Conservation (phyloP, 2,797 vertebrate species). For the Pyrocephalus nanus region DNA sequence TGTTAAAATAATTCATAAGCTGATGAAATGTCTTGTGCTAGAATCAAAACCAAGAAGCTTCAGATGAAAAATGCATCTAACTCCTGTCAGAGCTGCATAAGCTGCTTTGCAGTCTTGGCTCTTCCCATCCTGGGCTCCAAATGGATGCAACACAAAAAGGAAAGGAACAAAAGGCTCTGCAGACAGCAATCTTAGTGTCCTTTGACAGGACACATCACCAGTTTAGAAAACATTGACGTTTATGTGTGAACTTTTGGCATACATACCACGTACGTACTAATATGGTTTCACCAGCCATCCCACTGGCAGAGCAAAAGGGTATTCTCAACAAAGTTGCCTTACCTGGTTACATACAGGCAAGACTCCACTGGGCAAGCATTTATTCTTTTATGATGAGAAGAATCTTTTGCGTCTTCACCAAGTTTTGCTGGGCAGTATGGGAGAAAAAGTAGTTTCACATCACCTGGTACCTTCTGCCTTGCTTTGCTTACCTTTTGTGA, state of each 20-base stretch:
- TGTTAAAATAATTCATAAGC: slow-evolving; percentile 38
- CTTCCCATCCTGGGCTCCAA: neutral
- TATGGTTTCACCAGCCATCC: fast-evolving
- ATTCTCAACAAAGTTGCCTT: neutral
- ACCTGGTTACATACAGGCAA: neutral
- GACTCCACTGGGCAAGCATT: neutral
- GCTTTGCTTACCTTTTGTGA: neutral
- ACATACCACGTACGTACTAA: neutral
- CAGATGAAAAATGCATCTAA: neutral
- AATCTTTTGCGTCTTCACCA: neutral
- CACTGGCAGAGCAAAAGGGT: neutral
- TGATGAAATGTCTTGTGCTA: slow-evolving; percentile 19
- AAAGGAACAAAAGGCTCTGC: neutral
- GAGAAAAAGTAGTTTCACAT: neutral
- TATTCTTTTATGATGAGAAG: neutral
- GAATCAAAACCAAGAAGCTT: slow-evolving; percentile 11
- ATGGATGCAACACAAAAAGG: neutral
- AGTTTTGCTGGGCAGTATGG: neutral
- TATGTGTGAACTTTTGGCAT: neutral
- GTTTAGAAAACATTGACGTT: neutral
- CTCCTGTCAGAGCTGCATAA: neutral
- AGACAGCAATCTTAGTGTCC: neutral
- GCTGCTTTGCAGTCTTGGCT: neutral
- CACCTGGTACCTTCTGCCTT: neutral
- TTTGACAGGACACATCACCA: neutral